Evolutionary conservation across 2,888 invertebrate species (phyloP), one percentile per base, ranked within the genome.

Genomic region (Scaptomyza polygonia): DNA sequence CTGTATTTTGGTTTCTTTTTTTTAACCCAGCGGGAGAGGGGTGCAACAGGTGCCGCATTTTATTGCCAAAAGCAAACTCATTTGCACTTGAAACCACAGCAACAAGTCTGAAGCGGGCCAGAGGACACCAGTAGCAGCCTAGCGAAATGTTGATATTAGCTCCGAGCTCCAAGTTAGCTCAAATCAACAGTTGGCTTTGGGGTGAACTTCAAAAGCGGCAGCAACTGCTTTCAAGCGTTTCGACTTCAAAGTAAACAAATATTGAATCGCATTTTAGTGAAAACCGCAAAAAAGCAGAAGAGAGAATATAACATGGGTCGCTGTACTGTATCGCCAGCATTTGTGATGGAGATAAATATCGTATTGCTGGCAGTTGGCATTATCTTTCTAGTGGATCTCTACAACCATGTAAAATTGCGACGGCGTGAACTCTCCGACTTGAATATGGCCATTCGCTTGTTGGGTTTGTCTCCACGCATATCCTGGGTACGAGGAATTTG

Each of bases 41-140:
- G 39, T 39, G 71, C 82, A 84, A 82, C 82, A 83, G 82, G 84
- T 82, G 67, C 40, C 67, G 52, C 65, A 68, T 79, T 80, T 83
- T 67, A 62, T 74, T 58, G 68, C 61, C 49, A 69, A 76, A 83
- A 72, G 72, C 61, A 82, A 83, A 80, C 79, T 85, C 78, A 83
- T 83, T 83, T 83, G 67, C 83, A 84, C 82, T 84, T 77, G 74
- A 71, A 57, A 54, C 77, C 72, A 47, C 67, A 56, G 68, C 76
- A 82, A 73, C 71, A 67, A 73, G 72, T 79, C 53, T 34, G 36
- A 25, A 45, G 69, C 21, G 32, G 40, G 32, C 18, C 42, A 45
- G 36, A 42, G 49, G 43, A 48, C 52, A 57, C 51, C 55, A 34
- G 45, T 27, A 57, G 4, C 16, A 4, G 39, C 39, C 39, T 30